Conservation (phyloP, 2,113 vertebrate genomes). For the Willisornis vidua region DNA sequence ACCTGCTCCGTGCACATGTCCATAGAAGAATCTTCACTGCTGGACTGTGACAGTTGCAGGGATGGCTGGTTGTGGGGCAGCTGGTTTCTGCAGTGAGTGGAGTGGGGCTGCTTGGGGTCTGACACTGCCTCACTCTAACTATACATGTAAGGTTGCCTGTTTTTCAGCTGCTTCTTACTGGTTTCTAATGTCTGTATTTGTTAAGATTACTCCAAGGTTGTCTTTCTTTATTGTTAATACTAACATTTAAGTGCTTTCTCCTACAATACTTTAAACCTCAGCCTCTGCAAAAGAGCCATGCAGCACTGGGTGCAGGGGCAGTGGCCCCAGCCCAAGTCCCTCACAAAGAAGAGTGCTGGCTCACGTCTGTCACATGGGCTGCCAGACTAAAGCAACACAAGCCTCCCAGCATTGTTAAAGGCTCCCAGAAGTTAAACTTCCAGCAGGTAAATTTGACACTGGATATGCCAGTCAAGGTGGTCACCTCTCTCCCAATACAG, state of each 20-base stretch:
- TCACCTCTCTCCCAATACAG: neutral
- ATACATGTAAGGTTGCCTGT: neutral
- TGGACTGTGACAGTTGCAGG: neutral
- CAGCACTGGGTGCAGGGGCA: neutral
- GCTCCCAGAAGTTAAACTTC: neutral
- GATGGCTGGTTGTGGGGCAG: neutral
- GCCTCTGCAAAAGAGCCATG: neutral
- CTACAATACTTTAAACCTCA: neutral
- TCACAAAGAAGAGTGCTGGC: neutral
- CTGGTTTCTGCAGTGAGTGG: neutral
- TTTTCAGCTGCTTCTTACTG: neutral
- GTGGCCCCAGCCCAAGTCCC: neutral
- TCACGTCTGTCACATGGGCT: fast-evolving
- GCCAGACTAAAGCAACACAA: neutral
- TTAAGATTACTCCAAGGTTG: neutral
- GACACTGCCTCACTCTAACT: neutral
- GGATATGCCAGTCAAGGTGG: neutral
- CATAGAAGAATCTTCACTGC: neutral
- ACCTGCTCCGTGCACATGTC: neutral
- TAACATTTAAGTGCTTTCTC: neutral
- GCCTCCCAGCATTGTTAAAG: neutral
- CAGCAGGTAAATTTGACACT: neutral
- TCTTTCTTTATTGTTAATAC: neutral
- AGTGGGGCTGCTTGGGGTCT: neutral
- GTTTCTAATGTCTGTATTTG: neutral